These are phyloP conservation scores for Neoascia interrupta DNA, from an alignment of 2,888 invertebrate genomes.

Conservation along the genomic window DNA sequence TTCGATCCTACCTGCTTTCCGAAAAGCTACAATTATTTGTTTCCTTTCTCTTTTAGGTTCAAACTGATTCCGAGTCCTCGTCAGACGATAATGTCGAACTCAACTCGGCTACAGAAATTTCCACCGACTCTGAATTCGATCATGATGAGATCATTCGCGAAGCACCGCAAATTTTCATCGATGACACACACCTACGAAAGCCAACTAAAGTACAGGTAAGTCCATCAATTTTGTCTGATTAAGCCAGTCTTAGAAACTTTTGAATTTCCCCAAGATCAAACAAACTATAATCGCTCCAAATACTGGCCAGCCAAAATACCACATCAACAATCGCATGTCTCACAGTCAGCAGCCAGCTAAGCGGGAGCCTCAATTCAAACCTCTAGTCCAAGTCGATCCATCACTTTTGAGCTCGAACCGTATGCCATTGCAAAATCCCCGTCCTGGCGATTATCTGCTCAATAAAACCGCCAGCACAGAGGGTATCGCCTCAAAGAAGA, in stretches of 20 bases:
- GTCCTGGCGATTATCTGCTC: constrained; percentile 87
- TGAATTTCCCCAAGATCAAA: constrained; percentile 75
- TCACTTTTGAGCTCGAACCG: constrained; percentile 76
- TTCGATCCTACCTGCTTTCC: not conserved
- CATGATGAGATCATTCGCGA: constrained; percentile 86
- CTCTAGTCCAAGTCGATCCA: constrained; percentile 79
- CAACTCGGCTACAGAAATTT: constrained; percentile 94
- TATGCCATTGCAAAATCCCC: constrained; percentile 81
- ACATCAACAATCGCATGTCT: constrained; percentile 72
- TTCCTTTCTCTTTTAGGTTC: constrained; percentile 81
- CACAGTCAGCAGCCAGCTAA: constrained; percentile 71
- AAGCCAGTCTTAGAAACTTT: too few species aligned
- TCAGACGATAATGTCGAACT: constrained; percentile 87
- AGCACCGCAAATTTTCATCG: constrained; percentile 88
- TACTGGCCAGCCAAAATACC: constrained; percentile 61
- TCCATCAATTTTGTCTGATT: not conserved
- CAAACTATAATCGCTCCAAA: constrained; percentile 75
- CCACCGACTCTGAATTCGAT: constrained; percentile 95
- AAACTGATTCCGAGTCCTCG: constrained; percentile 83
- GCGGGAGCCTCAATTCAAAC: constrained; percentile 78
- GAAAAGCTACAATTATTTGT: not conserved
- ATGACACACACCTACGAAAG: constrained; percentile 83
- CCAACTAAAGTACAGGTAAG: constrained; percentile 84
- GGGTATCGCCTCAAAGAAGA: constrained; percentile 92
- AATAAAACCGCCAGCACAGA: constrained; percentile 92